phyloP scores from a whole-genome alignment of 2,797 vertebrate genomes.

The Chelon auratus region DNA sequence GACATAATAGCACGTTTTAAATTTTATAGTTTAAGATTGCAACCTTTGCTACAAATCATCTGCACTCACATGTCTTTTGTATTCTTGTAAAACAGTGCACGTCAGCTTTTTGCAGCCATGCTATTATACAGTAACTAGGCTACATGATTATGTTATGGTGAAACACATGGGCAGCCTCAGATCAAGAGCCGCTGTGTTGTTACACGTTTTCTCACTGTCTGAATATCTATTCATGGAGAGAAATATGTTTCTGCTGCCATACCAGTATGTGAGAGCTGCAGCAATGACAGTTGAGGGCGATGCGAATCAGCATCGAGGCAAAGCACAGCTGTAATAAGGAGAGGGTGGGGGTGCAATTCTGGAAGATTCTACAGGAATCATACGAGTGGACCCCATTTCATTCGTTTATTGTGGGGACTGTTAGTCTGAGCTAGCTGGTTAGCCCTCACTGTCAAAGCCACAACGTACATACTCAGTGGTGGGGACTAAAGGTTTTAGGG shows the following conservation, averaged over 20 bases:
- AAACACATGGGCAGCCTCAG: conserved; percentile 3
- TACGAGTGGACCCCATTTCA: conserved; percentile 74
- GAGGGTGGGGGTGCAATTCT: conserved; percentile 75
- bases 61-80: conserved; percentile 4
- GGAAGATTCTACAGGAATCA: conserved; percentile 82
- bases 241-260: conserved; percentile 18
- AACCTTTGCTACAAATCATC: not conserved
- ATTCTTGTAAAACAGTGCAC: not conserved
- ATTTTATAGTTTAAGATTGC: not conserved
- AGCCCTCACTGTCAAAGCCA: conserved; percentile 60
- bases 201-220: not conserved
- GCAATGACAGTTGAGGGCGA: conserved; percentile 50
- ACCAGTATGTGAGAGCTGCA: conserved; percentile 18
- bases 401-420: conserved; percentile 68
- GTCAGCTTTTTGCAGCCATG: not conserved
- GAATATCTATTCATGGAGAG: not conserved
- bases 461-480: conserved; percentile 52
- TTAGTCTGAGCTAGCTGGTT: conserved; percentile 54
- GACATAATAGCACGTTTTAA: conserved; percentile 49
- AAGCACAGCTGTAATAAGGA: conserved; percentile 59
- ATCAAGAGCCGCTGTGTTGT: not conserved
- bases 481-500: conserved; percentile 64
- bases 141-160: not conserved
- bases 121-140: not conserved
- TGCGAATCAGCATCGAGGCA: conserved; percentile 48